Conservation (phyloP, 2,888 invertebrate genomes). For the Ophraella communa region DNA sequence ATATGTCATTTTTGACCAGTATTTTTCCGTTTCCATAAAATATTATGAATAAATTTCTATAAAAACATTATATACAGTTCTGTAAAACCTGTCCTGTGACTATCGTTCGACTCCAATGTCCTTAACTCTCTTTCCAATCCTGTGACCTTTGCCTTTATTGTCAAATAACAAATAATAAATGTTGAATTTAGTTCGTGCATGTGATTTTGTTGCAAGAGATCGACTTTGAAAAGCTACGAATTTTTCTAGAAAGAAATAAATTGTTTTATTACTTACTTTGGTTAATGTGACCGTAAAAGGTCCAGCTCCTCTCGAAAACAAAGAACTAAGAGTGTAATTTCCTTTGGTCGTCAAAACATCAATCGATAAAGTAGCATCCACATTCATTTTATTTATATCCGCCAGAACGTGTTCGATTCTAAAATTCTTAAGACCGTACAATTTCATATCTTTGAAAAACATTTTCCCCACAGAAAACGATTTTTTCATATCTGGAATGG, state of each 20-base stretch:
- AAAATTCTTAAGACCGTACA: conserved; percentile 81
- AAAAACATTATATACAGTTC: no score
- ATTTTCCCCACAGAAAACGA: conserved; percentile 74
- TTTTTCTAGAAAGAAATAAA: not conserved
- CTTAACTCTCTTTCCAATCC: no score
- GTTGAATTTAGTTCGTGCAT: no score
- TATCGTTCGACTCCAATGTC: no score
- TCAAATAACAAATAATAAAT: no score
- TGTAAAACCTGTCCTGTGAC: no score
- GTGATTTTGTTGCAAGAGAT: no score
- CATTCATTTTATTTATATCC: conserved; percentile 79
- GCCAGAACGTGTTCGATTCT: conserved; percentile 73
- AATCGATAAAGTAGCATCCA: conserved; percentile 74
- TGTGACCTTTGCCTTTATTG: no score
- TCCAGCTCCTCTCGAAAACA: conserved; percentile 73
- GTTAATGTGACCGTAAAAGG: conserved; percentile 79
- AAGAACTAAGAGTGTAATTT: conserved; percentile 74
- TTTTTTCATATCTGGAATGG: conserved; percentile 77
- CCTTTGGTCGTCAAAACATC: conserved; percentile 75
- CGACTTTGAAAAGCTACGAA: not conserved
- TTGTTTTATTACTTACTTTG: conserved; percentile 51
- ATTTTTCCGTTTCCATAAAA: no score
- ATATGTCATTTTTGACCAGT: no score
- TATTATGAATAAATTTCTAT: no score
- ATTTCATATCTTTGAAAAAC: conserved; percentile 72